Percentiles rank a stretch among this genome's conserved stretches.
Evolutionary conservation across 2,113 vertebrate genomes (phyloP).

Genomic region (Centrocercus urophasianus): DNA sequence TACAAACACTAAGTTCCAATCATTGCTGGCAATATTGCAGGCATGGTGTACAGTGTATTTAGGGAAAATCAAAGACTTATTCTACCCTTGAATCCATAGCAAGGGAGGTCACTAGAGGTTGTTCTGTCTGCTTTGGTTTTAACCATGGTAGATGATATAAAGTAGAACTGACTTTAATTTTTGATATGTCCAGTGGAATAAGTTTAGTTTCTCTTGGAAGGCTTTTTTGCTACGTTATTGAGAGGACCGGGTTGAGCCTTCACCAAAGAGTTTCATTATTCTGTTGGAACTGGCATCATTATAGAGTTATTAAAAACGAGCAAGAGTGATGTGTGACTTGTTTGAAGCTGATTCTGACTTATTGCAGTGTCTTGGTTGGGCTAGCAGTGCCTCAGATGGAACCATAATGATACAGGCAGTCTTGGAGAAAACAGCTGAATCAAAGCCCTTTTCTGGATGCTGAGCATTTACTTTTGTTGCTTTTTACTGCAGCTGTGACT

Average conservation of each 20-base stretch:
- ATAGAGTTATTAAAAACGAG: constrained; percentile 1
- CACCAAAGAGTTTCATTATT: constrained; percentile 29
- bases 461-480: background rate
- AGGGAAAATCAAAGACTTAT: background rate
- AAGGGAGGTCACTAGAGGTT: constrained; percentile 2
- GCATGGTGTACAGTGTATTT: background rate
- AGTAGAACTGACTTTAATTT: constrained; percentile 26
- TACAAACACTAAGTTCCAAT: background rate
- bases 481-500: background rate
- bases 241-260: constrained; percentile 43
- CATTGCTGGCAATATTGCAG: background rate
- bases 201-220: constrained; percentile 56
- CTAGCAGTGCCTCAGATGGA: constrained; percentile 7
- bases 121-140: constrained; percentile 47
- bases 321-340: background rate
- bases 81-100: constrained; percentile 25
- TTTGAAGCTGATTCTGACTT: constrained; percentile 6
- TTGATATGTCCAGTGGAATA: constrained; percentile 50
- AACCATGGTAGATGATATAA: constrained; percentile 25
- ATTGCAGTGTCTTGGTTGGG: constrained; percentile 47
- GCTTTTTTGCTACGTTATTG: constrained; percentile 49
- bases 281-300: constrained; percentile 13
- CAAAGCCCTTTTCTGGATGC: background rate
- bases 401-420: background rate
- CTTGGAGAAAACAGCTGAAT: background rate